Evolutionary conservation across 1,140 invertebrate species (phyloP), one percentile per base, ranked within the genome.

Genomic region (Anoplophora glabripennis): DNA sequence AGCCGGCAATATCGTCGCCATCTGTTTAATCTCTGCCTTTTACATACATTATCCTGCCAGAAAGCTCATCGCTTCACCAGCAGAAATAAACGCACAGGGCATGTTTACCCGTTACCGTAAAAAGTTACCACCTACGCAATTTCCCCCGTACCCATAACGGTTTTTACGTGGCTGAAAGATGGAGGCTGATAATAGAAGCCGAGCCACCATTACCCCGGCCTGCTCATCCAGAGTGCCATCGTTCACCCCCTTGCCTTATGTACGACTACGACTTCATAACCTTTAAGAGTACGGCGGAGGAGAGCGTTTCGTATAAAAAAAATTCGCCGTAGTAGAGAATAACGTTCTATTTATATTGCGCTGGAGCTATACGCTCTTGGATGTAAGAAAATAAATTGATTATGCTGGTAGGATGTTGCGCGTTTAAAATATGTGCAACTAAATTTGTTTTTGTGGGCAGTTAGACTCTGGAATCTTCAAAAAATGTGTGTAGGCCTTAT

Each of bases 71-170:
- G 53, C 53, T 54, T 54, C 34, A 11, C 35, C 9, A 15, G 18
- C 45, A 41, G 49, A 52, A 48, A 48, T 63, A 66, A 67, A 64
- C 61, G 65, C 62, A 59, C 55, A 49, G 63, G 56, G 41, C 52
- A 60, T 65, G 60, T 67, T 65, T 61, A 63, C 59, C 46, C 63
- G 66, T 67, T 67, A 67, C 59, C 63, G 55, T 67, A 67, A 67
- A 67, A 67, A 65, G 63, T 67, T 65, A 67, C 66, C 66, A 67
- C 66, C 63, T 63, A 67, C 62, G 66, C 66, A 67, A 67, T 67
- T 67, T 67, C 48, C 54, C 59, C 37, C 18, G 36, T 41, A 38
- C 49, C 61, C 59, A 67, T 65, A 67, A 67, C 59, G 52, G 35
- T 63, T 60, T 67, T 63, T 65, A 63, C 63, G 63, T 57, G 54